phyloP scores from a whole-genome alignment of 2,113 vertebrate species.

The Nycticorax nycticorax region DNA sequence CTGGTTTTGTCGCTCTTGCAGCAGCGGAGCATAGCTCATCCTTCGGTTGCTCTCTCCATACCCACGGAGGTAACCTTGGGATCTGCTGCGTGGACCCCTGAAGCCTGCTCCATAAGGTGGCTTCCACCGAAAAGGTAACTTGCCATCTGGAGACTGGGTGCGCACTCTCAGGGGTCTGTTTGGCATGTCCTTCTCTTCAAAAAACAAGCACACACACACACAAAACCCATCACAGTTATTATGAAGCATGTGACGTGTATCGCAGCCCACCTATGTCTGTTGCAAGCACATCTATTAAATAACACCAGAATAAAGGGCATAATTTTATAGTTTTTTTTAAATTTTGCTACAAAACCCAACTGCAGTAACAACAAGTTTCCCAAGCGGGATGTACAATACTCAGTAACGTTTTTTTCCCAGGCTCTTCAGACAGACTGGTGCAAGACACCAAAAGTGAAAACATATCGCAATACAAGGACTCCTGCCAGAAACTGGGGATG shows the following conservation, averaged over 20 bases:
- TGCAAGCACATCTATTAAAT: background rate
- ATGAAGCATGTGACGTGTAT: fast-evolving
- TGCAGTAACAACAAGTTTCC: background rate
- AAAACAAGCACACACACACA: slow-evolving; percentile 53
- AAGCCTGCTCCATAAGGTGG: slow-evolving; percentile 83
- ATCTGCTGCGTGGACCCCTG: slow-evolving; percentile 79
- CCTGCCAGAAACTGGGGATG: background rate
- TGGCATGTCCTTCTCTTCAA: slow-evolving; percentile 81
- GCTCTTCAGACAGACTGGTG: background rate
- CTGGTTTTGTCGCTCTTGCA: slow-evolving; percentile 82
- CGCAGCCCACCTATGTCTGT: background rate
- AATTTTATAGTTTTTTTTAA: background rate
- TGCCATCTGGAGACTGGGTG: slow-evolving; percentile 64
- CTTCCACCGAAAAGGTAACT: slow-evolving; percentile 74
- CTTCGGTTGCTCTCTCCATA: slow-evolving; percentile 77
- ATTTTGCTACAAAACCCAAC: background rate
- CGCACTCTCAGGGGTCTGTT: slow-evolving; percentile 73
- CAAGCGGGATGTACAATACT: background rate
- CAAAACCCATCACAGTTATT: background rate
- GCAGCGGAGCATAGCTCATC: slow-evolving; percentile 80
- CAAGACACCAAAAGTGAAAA: slow-evolving; percentile 13
- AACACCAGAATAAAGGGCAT: background rate
- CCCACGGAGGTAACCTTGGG: slow-evolving; percentile 72
- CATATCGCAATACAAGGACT: background rate
- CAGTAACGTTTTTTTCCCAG: background rate